A percentile compares a stretch with the other conserved stretches of the same genome.
Evolutionary conservation across 1,140 invertebrate genomes (phyloP).

Genomic region (Lerema accius): DNA sequence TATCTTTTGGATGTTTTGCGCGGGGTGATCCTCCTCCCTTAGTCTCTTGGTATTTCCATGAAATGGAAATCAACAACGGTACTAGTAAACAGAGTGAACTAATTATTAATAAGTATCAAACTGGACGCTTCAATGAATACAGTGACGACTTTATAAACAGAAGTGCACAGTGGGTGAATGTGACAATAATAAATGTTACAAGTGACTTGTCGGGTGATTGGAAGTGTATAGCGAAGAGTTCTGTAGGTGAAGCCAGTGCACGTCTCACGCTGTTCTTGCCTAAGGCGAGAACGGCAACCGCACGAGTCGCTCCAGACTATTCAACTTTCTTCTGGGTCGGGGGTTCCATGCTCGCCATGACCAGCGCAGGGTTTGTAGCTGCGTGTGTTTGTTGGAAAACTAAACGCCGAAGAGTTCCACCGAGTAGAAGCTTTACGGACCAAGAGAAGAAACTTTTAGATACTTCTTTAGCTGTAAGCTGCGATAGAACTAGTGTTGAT

Average conservation of each 20-base stretch:
- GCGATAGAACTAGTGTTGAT: constrained; percentile 84
- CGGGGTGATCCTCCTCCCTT: constrained; percentile 91
- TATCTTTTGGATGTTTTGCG: constrained; percentile 90
- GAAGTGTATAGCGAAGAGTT: constrained; percentile 75
- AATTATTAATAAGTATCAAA: constrained; percentile 52
- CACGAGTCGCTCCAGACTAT: constrained; percentile 68
- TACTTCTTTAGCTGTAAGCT: constrained; percentile 88
- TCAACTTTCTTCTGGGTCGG: constrained; percentile 70
- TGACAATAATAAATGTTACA: constrained; percentile 75
- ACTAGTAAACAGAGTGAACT: constrained; percentile 60
- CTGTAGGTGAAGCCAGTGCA: constrained; percentile 62
- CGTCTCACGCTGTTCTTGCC: constrained; percentile 71
- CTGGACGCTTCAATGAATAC: constrained; percentile 59
- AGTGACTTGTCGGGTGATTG: constrained; percentile 76
- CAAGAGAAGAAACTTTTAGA: constrained; percentile 93
- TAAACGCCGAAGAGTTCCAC: constrained; percentile 84
- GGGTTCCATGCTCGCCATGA: constrained; percentile 68
- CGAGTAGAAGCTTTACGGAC: constrained; percentile 91
- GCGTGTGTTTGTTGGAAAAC: constrained; percentile 73
- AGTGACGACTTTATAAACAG: constrained; percentile 65
- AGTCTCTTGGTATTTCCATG: constrained; percentile 91
- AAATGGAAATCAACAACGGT: constrained; percentile 68
- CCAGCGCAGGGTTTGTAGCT: constrained; percentile 62
- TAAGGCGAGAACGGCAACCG: constrained; percentile 65
- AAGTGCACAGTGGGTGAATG: constrained; percentile 76